Evolutionary conservation across 2,797 vertebrate genomes (phyloP).

Genomic region (Platyrinchus mystaceus): DNA sequence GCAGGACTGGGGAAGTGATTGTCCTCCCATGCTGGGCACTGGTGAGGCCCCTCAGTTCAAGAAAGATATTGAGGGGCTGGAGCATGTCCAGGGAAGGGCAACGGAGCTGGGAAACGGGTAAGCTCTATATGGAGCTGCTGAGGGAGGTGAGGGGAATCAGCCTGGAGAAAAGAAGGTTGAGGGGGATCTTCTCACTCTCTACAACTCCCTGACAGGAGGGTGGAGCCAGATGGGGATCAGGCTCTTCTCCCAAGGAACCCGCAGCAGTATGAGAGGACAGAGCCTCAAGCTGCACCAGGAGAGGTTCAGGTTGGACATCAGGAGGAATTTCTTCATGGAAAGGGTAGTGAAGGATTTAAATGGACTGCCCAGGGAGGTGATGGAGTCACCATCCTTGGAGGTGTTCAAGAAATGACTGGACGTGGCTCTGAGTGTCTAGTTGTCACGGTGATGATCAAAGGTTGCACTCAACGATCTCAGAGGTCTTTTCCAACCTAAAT

Average conservation of each 20-base stretch:
- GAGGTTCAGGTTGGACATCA: background rate
- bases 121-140: background rate
- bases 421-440: background rate
- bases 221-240: fast-evolving
- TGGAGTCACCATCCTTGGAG: background rate
- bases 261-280: too few relatives aligned
- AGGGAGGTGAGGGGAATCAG: background rate
- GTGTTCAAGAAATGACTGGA: background rate
- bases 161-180: background rate
- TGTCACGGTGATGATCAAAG: background rate
- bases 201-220: background rate
- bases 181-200: background rate
- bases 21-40: background rate
- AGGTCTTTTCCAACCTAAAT: background rate
- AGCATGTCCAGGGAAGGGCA: background rate
- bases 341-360: background rate
- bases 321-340: background rate
- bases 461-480: background rate
- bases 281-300: background rate
- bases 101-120: background rate
- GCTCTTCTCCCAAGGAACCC: background rate
- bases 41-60: background rate
- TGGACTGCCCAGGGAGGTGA: background rate
- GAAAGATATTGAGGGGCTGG: background rate
- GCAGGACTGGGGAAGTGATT: background rate